Base-by-base conservation (phyloP, 2,888 invertebrate genomes). In the Andricus quercusramuli region DNA sequence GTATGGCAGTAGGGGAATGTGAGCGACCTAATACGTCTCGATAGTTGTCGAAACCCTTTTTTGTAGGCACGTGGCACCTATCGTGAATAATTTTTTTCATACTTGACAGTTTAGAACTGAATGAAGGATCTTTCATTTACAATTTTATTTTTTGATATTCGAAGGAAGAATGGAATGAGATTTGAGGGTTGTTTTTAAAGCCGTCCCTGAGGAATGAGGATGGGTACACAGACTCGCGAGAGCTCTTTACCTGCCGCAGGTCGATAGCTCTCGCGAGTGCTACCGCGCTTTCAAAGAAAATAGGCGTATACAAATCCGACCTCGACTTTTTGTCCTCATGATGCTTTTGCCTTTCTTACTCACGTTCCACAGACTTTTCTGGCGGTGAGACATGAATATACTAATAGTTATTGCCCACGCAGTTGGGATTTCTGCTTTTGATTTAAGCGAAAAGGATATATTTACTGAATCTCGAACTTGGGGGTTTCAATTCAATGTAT, bases 261-360 rank as follows among this genome's bases (percentile, higher is more conserved):
- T 22, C 62, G 15, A 62, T 62, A 62, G 62, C 62, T 62, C 56
- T 62, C 25, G 22, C 25, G 15, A 62, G 15, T 25, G 62, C 62
- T 62, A 62, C 62, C 25, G 62, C 62, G 62, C 62, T 62, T 25
- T 62, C 62, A 25, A 62, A 62, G 62, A 25, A 62, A 62, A 62
- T 62, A 62, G 15, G 62, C 62, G 62, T 62, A 62, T 62, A 62
- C 25, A 62, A 62, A 62, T 62, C 25, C 62, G 25, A 62, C 62
- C 62, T 62, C 62, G 15, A 62, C 22, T 62, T 62, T 25, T 62
- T 62, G 62, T 62, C 62, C 62, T 62, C 15, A 22, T 15, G 25
- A 22, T 62, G 62, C 22, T 62, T 62, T 62, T 62, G 62, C 62
- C 25, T 25, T 62, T 62, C 25, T 22, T 62, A 25, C 22, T 25